phyloP scores from a whole-genome alignment of 2,797 vertebrate genomes.

The Diplodus sargus region DNA sequence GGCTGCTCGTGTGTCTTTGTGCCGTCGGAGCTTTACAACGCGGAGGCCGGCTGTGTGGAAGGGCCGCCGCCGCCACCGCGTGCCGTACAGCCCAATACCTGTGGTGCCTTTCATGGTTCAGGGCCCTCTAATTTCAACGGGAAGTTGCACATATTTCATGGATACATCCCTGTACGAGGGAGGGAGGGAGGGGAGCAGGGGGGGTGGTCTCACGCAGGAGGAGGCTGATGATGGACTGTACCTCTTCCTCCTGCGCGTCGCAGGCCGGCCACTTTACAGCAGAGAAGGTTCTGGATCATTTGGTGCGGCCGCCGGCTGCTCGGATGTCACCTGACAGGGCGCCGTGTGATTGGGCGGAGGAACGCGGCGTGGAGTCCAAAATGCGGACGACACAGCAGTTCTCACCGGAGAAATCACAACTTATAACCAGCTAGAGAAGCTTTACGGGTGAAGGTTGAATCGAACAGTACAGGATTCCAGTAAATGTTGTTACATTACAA shows the following conservation, averaged over 20 bases:
- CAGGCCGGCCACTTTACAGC: conserved; percentile 69
- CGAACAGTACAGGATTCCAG: too few relatives aligned
- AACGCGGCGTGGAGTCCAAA: background rate
- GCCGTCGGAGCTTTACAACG: conserved; percentile 90
- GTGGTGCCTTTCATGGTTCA: conserved; percentile 99
- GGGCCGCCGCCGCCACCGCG: conserved; percentile 48
- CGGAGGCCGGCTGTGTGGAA: conserved; percentile 86
- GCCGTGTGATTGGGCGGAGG: conserved; percentile 83
- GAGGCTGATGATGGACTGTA: conserved; percentile 95
- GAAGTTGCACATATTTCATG: conserved; percentile 99
- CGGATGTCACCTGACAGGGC: conserved; percentile 85
- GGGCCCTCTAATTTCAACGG: conserved; percentile 98
- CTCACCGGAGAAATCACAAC: conserved; percentile 1
- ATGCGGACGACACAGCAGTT: background rate
- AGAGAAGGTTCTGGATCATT: conserved; percentile 90
- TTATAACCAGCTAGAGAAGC: background rate
- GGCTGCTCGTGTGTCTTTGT: conserved; percentile 93
- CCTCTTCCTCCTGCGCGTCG: conserved; percentile 87
- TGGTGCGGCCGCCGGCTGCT: conserved; percentile 83
- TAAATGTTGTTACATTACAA: too few relatives aligned
- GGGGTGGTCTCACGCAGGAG: conserved; percentile 84
- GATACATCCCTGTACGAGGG: conserved; percentile 87
- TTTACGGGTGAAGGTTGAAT: background rate
- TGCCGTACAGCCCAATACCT: conserved; percentile 89
- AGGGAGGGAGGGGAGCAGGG: conserved; percentile 3